phyloP scores from a whole-genome alignment of 1,140 invertebrate genomes.

The Cephus cinctus region DNA sequence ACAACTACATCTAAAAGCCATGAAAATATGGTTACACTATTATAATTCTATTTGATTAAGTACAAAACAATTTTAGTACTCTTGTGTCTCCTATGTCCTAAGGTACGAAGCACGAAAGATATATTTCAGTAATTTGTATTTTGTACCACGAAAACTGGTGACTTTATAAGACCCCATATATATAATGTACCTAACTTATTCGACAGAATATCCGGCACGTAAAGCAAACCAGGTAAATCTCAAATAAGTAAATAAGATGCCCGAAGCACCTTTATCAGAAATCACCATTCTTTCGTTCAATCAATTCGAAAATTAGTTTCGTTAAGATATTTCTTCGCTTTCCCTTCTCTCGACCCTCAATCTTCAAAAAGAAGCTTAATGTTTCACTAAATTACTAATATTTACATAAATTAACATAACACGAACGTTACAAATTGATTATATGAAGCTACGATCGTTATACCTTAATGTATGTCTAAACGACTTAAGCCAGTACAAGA shows the following conservation, averaged over 20 bases:
- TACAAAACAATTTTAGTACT: slow-evolving; percentile 46
- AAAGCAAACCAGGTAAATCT: slow-evolving; percentile 9
- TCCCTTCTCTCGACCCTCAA: slow-evolving; percentile 3
- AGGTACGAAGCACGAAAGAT: slow-evolving; percentile 28
- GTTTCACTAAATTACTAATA: slow-evolving; percentile 33
- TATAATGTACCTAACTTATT: not conserved
- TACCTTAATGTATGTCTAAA: slow-evolving; percentile 28
- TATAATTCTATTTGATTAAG: slow-evolving; percentile 44
- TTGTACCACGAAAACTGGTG: slow-evolving; percentile 20
- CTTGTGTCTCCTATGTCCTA: slow-evolving; percentile 26
- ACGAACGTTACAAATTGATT: slow-evolving; percentile 34
- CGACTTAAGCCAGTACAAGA: slow-evolving; percentile 24
- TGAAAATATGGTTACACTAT: slow-evolving; percentile 35
- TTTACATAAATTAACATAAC: slow-evolving; percentile 41
- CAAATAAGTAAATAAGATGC: slow-evolving; percentile 27
- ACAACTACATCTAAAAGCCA: slow-evolving; percentile 24
- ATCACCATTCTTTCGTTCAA: slow-evolving; percentile 6
- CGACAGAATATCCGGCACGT: not conserved
- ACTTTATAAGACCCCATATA: not conserved
- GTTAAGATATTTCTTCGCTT: not conserved
- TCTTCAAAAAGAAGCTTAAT: slow-evolving; percentile 20
- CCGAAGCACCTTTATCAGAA: slow-evolving; percentile 20
- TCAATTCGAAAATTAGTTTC: slow-evolving; percentile 11
- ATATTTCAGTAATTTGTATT: slow-evolving; percentile 22
- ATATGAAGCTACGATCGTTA: slow-evolving; percentile 20